Base-by-base conservation (phyloP, 1,140 invertebrate species). In the Scaptomyza hsui region DNA sequence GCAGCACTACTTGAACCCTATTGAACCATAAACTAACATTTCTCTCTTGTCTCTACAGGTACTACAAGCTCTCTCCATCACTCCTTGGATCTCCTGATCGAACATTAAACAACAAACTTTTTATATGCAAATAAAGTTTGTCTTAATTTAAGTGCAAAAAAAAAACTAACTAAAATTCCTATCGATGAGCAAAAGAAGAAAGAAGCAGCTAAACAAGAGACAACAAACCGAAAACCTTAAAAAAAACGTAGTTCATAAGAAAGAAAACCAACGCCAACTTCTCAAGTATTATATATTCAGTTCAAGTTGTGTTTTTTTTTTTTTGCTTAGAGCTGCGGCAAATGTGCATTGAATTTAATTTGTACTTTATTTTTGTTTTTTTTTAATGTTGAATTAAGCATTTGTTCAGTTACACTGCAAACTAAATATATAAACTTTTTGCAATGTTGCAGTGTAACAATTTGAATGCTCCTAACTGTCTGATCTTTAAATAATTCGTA, bases 241-340 rank as follows among this genome's bases (percentile, higher is more conserved):
- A 63, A 24, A 29, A 2, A n/a, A n/a, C 37, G 13, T 68, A 61
- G 59, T 37, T 26, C 15, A 37, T 72, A 68, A 72, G 70, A 35
- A 26, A 55, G 18, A 26, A 18, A 35, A 62, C 26, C 57, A 72
- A 71, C 79, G 78, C 78, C 70, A 63, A 74, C 53, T 75, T 77
- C 80, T 86, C 73, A 86, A 85, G 81, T 85, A 85, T 86, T 85
- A 82, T 77, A 52, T 57, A 62, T 56, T 37, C 64, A 61, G 52
- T 64, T 63, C 21, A 64, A 52, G 49, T 69, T 56, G n/a, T 16
- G 48, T 61, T 52, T 15, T 55, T 32, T 15, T 24, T 9, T 16
- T 16, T 44, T 4, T 3, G 13, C 42, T 24, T 56, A 21, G n/a
- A 53, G n/a, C n/a, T 48, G 57, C 49, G 48, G 56, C 49, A 56